These are phyloP conservation scores for Pycnonotus jocosus DNA, from an alignment of 2,113 vertebrate genomes.

Conservation along the genomic window DNA sequence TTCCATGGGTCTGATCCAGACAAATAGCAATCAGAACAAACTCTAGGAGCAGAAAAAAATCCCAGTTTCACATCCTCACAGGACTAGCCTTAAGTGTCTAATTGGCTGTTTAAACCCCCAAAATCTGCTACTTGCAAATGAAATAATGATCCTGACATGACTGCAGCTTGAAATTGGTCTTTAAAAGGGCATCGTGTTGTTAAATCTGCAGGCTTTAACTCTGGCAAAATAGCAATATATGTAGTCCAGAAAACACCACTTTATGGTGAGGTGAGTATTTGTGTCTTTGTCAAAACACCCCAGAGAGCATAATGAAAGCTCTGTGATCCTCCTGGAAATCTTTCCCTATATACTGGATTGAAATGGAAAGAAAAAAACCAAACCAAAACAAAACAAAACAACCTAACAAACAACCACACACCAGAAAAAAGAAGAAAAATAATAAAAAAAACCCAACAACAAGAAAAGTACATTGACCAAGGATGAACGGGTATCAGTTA, in stretches of 20 bases:
- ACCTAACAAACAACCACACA: too few species aligned
- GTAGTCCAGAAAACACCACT: neutral
- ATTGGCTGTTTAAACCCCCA: neutral
- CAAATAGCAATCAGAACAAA: neutral
- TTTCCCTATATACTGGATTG: neutral
- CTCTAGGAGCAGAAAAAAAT: neutral
- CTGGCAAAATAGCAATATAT: neutral
- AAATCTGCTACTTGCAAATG: neutral
- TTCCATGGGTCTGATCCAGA: neutral
- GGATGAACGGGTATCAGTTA: neutral
- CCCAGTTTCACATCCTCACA: neutral
- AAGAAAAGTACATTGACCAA: neutral
- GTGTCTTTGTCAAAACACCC: neutral
- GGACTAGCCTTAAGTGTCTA: neutral
- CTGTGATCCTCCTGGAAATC: neutral
- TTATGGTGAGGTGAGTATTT: neutral
- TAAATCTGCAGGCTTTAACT: neutral
- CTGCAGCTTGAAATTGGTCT: neutral
- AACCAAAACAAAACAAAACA: too few species aligned
- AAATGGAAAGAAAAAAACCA: neutral
- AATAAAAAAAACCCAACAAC: fast-evolving
- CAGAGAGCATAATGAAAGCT: neutral
- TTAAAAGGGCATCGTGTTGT: neutral
- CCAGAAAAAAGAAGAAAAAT: too few species aligned
- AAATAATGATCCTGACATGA: neutral